Base-by-base conservation (phyloP, 2,888 invertebrate species). In the Polymixis lichenea region DNA sequence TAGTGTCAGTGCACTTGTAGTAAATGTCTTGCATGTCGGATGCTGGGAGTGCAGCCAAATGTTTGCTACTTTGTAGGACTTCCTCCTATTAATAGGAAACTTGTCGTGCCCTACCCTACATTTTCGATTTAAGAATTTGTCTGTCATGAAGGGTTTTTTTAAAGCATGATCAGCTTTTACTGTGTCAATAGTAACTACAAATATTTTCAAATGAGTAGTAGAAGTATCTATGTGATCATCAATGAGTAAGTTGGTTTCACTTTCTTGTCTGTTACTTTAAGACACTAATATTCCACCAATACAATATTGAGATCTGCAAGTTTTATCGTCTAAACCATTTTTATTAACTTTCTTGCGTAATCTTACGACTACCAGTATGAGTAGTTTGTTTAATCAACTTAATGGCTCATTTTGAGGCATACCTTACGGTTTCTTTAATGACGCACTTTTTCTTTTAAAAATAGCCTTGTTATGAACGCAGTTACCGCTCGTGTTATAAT, bases 21-120 rank as follows among this genome's bases (percentile, higher is more conserved):
- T 75, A 75, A 82, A 82, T 82, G 60, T 71, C 61, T 72, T 82
- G 82, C 82, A 82, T 79, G 38, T 78, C 69, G 53, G 69, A 78
- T 65, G 75, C 67, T 64, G 75, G 70, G 60, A 69, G 32, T 49
- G 68, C 72, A 69, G 75, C 82, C 82, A 82, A 82, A 60, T 75
- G 19, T 61, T 68, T n/a, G 13, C 32, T 46, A 58, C 25, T 32
- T 65, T 62, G 32, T 25, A 9, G 43, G 78, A 82, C 67, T 62
- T 53, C 49, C 49, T 49, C 22, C n/a, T 28, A 55, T 19, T 49
- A 38, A 49, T 32, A 32, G 28, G 32, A 28, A 2, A 32, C 53
- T 32, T 51, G 3, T 28, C 19, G 49, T 28, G 38, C 38, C 38
- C 4, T 5, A 38, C 3, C 38, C 38, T 38, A 38, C 56, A 56